Base-by-base conservation (phyloP, 2,797 vertebrate genomes). In the Lepus oiostolus region DNA sequence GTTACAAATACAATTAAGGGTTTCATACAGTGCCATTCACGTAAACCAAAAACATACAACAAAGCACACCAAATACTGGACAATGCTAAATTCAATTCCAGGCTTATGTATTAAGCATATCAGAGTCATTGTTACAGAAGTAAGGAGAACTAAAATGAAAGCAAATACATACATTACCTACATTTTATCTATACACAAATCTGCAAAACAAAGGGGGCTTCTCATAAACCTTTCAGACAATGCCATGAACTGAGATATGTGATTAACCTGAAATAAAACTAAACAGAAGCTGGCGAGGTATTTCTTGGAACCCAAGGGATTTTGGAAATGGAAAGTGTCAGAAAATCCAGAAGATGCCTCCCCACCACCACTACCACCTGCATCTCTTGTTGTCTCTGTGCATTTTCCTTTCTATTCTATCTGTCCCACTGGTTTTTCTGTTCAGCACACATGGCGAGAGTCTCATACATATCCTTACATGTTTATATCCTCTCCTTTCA, bases 11-110 rank as follows among this genome's bases (percentile, higher is more conserved):
- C 2, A 75, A 50, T n/a, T 60, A 83, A 86, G n/a, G 26, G 30
- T 32, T 17, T 35, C 54, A 4, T 5, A 67, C 17, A 17, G 22
- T 77, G 63, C 11, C n/a, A n/a, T 7, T 77, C 12, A 30, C 22
- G 7, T 65, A 72, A 81, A 65, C 30, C 30, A 77, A 94, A 63
- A 54, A 24, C 9, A 60, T 10, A 52, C 28, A 74, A 76, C 26
- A 65, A 19, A 26, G 28, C 28, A 38, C n/a, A n/a, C 10, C 22
- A 32, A 30, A 60, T 28, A 86, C 8, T 77, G 62, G 79, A 42
- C n/a, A 71, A 54, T 58, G 28, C 24, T 77, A 89, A 95, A 28
- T 58, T 70, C n/a, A 82, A 63, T 85, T 93, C 93, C 19, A 83
- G 62, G 50, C 28, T 52, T 67, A 67, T 54, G 8, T 62, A 62